Base-by-base conservation (phyloP, 2,113 vertebrate genomes). In the Cariama cristata region DNA sequence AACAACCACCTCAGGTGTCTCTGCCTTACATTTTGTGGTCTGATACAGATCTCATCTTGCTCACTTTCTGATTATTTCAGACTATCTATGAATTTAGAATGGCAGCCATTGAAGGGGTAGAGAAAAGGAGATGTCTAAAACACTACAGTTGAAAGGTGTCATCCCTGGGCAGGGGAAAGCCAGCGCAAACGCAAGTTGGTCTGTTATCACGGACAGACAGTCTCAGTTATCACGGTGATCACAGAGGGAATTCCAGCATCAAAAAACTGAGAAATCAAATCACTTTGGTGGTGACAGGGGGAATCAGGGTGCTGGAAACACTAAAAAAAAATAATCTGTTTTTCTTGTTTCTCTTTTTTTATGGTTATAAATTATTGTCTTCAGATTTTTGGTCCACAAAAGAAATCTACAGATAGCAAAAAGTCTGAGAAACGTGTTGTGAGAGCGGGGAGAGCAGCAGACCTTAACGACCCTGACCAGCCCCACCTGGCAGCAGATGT, bases 161-260 rank as follows among this genome's bases (percentile, higher is more conserved):
- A 69, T 27, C 26, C 4, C 53, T 12, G 12, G 44, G 27, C n/a
- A 73, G 85, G 21, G 22, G 44, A 63, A 69, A 79, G 27, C 11
- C 47, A 83, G 38, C 0, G 0, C 18, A 53, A 45, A 68, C 12
- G 44, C 19, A 79, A 28, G 22, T 1, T 40, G 12, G 23, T 81
- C 42, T 8, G 3, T 62, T 71, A 47, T 30, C 11, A 30, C 0
- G 15, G 75, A 35, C 12, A 85, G 33, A 74, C 2, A 7, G 42
- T 33, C 79, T 71, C 55, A 40, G 32, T 24, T 32, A 45, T 22
- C 0, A 1, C 1, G 7, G n/a, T 0, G 2, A 86, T 77, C 32
- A 55, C 12, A 63, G 64, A 40, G 16, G 20, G 42, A 93, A 85
- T 4, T 1, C 1, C 8, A 84, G 20, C 69, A 67, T 30, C 42